Evolutionary conservation across 2,888 invertebrate genomes (phyloP), one percentile per base, ranked within the genome.

Genomic region (Apamea epomidion): DNA sequence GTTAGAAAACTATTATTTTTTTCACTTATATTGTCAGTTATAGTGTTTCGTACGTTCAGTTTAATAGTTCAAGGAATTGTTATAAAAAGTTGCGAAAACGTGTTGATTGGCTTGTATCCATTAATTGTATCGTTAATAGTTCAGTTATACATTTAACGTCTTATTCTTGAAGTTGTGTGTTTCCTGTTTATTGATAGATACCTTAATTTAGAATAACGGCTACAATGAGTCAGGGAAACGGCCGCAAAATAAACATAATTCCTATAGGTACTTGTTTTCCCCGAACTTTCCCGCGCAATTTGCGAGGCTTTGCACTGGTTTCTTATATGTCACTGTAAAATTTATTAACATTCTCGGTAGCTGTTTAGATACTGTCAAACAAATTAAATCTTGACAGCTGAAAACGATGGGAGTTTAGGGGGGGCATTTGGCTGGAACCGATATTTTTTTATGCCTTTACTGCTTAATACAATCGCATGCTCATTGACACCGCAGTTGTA

Each of bases 1-100:
- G 90, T 89, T 90, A 85, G 67, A 65, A 70, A 76, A 85, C 87
- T 83, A 81, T 85, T 82, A 79, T 87, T 80, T 78, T 87, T 81
- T 82, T 80, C 62, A 73, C 54, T 60, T 84, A 70, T 82, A 73
- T 74, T 84, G 73, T 87, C 87, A 67, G 87, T 76, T 80, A 68
- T 37, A 70, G 76, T 74, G 67, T 75, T 85, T 78, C 29, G 60
- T 86, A 84, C 80, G 80, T 82, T 77, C 54, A 70, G 71, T 80
- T 87, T 88, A 81, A 87, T 85, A 42, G 84, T 45, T 74, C 2
- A 14, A 78, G 12, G 69, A 76, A 86, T 82, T 82, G 86, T 83
- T 85, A 81, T 80, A 88, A 83, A 89, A 87, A 88, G 51, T 70
- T 58, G 81, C 81, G 62, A 89, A 84, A 80, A 82, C 45, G 81